Evolutionary conservation across 2,888 invertebrate species (phyloP), one percentile per base, ranked within the genome.

Genomic region (Melanotus villosus): DNA sequence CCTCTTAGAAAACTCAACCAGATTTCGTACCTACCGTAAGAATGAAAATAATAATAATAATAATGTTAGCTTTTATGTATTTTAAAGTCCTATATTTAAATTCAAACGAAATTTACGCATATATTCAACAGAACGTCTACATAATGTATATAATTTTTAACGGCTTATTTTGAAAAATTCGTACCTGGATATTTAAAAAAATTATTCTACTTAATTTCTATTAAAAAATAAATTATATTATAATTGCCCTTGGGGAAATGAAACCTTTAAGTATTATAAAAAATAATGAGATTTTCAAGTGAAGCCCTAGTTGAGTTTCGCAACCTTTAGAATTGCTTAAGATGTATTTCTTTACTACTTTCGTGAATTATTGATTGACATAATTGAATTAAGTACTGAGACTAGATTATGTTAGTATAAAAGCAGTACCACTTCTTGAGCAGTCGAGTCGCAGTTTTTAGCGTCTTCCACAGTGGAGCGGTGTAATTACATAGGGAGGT

Each of bases 261-360:
- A 62, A 34, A 62, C 14, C 52, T 32, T 38, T 62, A 52, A 19
- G 23, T 16, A 59, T 60, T 30, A 47, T 34, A 45, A 66, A 54
- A 71, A 59, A n/a, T 73, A 73, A 75, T 69, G 69, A 50, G 67
- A 73, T 75, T 75, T 70, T 36, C 23, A 65, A 65, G 65, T 56
- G 78, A 77, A 78, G 74, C 76, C 77, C 74, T 76, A 76, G 60
- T 23, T 5, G 34, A 32, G 16, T 12, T 41, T 19, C 59, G 26
- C 45, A 43, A 45, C 14, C 32, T 60, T 60, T 23, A n/a, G n/a
- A 43, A 18, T n/a, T 58, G 19, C 10, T n/a, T 60, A 12, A 2
- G 10, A 1, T 45, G 32, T 47, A 43, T 5, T 43, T 30, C 58
- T 58, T 43, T 21, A 56, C 9, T 19, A 19, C n/a, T 36, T 38